Conservation (phyloP, 2,797 vertebrate genomes). For the Acipenser ruthenus region DNA sequence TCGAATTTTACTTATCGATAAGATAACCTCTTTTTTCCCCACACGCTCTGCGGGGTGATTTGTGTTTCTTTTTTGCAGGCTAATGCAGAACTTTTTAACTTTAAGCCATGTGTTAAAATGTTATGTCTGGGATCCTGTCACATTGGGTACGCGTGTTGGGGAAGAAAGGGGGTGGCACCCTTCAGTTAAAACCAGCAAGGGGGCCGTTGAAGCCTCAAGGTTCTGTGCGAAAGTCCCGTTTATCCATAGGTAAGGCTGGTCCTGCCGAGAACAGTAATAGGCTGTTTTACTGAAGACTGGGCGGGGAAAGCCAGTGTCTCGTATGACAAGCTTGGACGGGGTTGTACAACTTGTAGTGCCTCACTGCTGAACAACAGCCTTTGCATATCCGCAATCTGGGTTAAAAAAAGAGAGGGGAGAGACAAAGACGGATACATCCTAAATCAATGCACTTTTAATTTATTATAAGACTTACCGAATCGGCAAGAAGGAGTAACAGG, state of each 20-base stretch:
- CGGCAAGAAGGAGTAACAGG: too few relatives aligned
- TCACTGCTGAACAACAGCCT: slow-evolving; percentile 14
- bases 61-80: too few relatives aligned
- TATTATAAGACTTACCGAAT: too few relatives aligned
- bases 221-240: slow-evolving; percentile 5
- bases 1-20: too few relatives aligned
- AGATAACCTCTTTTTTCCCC: too few relatives aligned
- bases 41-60: too few relatives aligned
- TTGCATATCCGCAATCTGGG: slow-evolving; percentile 6
- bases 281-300: slow-evolving; percentile 20
- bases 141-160: background rate
- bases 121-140: too few relatives aligned
- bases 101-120: too few relatives aligned
- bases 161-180: slow-evolving; percentile 1
- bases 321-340: slow-evolving; percentile 18
- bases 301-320: slow-evolving; percentile 24
- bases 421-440: too few relatives aligned
- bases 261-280: slow-evolving; percentile 20
- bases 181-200: background rate
- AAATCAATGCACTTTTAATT: too few relatives aligned
- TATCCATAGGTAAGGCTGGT: slow-evolving; percentile 7
- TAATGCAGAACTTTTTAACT: too few relatives aligned
- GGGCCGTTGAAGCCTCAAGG: slow-evolving; percentile 8
- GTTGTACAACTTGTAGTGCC: slow-evolving; percentile 21
- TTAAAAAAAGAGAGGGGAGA: too few relatives aligned